Evolutionary conservation across 1,140 invertebrate genomes (phyloP).

Genomic region (Chelonus insularis): DNA sequence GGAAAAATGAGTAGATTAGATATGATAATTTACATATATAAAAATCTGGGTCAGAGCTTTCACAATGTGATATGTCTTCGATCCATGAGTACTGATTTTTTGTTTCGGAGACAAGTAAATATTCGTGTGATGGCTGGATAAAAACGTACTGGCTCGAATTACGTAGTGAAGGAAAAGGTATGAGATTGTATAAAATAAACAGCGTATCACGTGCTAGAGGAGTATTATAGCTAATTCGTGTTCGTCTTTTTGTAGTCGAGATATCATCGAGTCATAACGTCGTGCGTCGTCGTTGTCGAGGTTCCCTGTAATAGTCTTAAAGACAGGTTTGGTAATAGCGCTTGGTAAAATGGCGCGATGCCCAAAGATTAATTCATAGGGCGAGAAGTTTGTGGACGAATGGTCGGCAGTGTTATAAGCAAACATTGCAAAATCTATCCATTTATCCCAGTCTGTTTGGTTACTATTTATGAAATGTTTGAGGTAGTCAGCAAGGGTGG

Average conservation of each 20-base stretch:
- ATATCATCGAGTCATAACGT: constrained; percentile 21
- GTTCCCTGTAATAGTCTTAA: constrained; percentile 9
- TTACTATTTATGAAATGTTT: constrained; percentile 33
- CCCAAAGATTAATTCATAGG: constrained; percentile 17
- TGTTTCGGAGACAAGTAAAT: background rate
- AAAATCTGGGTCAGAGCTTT: background rate
- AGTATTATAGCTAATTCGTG: background rate
- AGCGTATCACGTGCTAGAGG: background rate
- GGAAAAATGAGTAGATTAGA: background rate
- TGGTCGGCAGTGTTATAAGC: constrained; percentile 34
- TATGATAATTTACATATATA: background rate
- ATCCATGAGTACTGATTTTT: background rate
- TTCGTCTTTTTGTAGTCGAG: constrained; percentile 22
- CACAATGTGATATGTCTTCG: background rate
- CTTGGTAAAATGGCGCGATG: constrained; percentile 4
- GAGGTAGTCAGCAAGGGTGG: constrained; percentile 34
- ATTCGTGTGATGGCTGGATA: background rate
- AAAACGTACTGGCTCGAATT: background rate
- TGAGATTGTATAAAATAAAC: background rate
- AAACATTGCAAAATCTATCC: constrained; percentile 33
- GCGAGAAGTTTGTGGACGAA: constrained; percentile 33
- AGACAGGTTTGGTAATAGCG: background rate
- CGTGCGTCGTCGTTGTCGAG: constrained; percentile 21
- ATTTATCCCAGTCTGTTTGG: constrained; percentile 45
- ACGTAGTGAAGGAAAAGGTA: background rate